Percentiles rank a stretch among this genome's conserved stretches.
These are phyloP conservation scores for Vanessa atalanta DNA, from an alignment of 1,140 invertebrate species.

Conservation along the genomic window DNA sequence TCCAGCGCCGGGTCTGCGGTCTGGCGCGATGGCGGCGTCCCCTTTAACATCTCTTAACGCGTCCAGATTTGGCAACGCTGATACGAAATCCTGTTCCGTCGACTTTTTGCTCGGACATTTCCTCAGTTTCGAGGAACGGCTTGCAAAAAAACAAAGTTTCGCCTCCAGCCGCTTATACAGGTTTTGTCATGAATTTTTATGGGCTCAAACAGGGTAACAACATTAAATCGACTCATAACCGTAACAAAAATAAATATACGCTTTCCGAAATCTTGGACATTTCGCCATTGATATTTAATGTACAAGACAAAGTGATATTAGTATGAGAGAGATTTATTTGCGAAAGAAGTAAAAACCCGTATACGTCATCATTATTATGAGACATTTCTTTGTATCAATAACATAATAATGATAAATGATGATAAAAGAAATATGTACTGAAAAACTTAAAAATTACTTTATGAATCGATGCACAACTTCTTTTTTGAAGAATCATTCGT, in stretches of 20 bases:
- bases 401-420: too few species aligned
- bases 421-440: too few species aligned
- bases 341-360: too few species aligned
- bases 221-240: constrained; percentile 63
- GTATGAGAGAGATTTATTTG: too few species aligned
- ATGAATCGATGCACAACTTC: not conserved
- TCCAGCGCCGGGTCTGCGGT: constrained; percentile 44
- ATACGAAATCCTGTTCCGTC: constrained; percentile 76
- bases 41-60: constrained; percentile 77
- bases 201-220: constrained; percentile 63
- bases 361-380: too few species aligned
- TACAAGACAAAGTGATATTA: too few species aligned
- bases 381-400: too few species aligned
- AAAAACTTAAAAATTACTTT: not conserved
- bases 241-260: constrained; percentile 49
- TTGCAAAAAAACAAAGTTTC: constrained; percentile 65
- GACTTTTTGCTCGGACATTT: constrained; percentile 76
- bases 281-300: not conserved
- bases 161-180: constrained; percentile 76
- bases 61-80: constrained; percentile 76
- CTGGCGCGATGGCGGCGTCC: constrained; percentile 57
- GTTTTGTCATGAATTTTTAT: constrained; percentile 79
- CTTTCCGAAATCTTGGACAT: constrained; percentile 9
- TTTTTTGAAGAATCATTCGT: constrained; percentile 35
- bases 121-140: constrained; percentile 74